phyloP scores from a whole-genome alignment of 2,797 vertebrate genomes.

The Helarctos malayanus region DNA sequence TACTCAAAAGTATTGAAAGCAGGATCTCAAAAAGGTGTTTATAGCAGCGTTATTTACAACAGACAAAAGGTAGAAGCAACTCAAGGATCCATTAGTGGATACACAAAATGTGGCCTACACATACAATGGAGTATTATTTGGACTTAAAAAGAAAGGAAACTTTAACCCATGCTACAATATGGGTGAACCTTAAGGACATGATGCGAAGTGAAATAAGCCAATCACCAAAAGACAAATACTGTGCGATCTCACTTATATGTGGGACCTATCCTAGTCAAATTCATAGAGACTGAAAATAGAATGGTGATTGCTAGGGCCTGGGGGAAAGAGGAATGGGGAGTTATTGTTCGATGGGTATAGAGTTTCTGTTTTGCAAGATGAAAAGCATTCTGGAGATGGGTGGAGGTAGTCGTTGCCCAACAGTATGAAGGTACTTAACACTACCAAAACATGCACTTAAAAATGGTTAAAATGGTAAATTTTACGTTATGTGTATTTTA shows the following conservation, averaged over 20 bases:
- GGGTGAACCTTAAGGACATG: background rate
- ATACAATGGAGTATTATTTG: background rate
- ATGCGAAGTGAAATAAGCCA: background rate
- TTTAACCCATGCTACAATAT: background rate
- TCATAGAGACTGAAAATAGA: background rate
- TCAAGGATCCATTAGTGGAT: background rate
- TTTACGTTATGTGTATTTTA: background rate
- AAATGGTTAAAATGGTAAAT: background rate
- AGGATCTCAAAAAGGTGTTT: background rate
- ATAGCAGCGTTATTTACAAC: background rate
- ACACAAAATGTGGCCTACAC: background rate
- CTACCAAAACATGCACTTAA: background rate
- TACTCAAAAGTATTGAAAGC: background rate
- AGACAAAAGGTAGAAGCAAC: background rate
- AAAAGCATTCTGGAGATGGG: background rate
- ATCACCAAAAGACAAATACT: background rate
- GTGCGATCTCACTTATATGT: background rate
- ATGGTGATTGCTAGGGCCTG: background rate
- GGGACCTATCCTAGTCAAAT: background rate
- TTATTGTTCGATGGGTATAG: background rate
- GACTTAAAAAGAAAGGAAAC: background rate
- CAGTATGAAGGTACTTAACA: background rate
- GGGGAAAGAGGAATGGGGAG: fast-evolving
- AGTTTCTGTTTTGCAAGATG: background rate
- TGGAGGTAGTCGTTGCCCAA: background rate